Evolutionary conservation across 2,797 vertebrate species (phyloP), one percentile per base, ranked within the genome.

Genomic region (Peromyscus melanophrys): DNA sequence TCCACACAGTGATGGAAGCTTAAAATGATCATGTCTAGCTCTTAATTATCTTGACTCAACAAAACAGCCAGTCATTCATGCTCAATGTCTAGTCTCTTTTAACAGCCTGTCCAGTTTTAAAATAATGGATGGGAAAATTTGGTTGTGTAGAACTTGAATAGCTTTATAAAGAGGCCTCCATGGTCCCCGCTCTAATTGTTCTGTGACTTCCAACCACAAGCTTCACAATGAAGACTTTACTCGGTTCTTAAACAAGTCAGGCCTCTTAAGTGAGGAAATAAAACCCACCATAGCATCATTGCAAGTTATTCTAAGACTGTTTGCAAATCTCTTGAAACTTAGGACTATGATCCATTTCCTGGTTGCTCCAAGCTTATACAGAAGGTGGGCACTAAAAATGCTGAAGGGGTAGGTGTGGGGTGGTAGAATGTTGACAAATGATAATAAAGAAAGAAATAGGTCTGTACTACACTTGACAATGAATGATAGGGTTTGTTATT

Each of bases 31-130:
- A 52, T 40, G 40, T 49, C 89, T 92, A 80, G 80, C 21, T 92
- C 46, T 5, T 52, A 81, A 61, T 90, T 63, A 67, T 69, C 57
- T 80, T 88, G n/a, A 27, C n/a, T 93, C 52, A 92, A 94, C 34
- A 78, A 94, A 96, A 83, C 19, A 92, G 49, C 27, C 63, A 65
- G 29, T 88, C 34, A 43, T 77, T 96, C 37, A 73, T 46, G 21
- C 25, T 67, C 76, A 90, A 19, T 87, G 19, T 89, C 81, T 78
- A 69, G 37, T 90, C 55, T 87, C 52, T 89, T 85, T 94, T 94
- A 75, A 61, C 9, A 90, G 63, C 76, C 77, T 90, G 25, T 81
- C 82, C 46, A 88, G 52, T 93, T 94, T 94, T 77, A 94, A 91
- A 96, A 84, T 80, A 89, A 78, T 46, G 75, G 49, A 73, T 57